Base-by-base conservation (phyloP, 2,888 invertebrate species). In the Chrysodeixis includens region DNA sequence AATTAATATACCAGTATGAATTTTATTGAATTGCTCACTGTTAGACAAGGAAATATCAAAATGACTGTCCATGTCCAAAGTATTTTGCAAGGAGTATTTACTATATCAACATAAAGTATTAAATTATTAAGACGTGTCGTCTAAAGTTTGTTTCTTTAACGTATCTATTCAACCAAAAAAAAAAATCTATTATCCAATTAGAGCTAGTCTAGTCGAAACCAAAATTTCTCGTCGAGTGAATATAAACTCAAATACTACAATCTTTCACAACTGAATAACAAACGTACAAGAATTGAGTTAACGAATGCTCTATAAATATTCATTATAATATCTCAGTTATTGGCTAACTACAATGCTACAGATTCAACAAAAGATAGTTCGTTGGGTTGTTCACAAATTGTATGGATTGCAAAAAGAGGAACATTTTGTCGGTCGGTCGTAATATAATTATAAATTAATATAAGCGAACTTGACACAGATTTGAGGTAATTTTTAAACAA, bases 381-480 rank as follows among this genome's bases (percentile, higher is more conserved):
- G 52, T 69, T n/a, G n/a, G n/a, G n/a, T n/a, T n/a, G n/a, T n/a
- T n/a, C n/a, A n/a, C n/a, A 61, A 56, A 66, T 60, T 61, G 63
- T 32, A 54, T 55, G 52, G 35, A 18, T 74, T 74, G 66, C 70
- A 66, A 63, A 69, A 74, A 62, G 54, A 66, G 70, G 70, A 70
- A 74, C 56, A 16, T 10, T 53, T 46, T 58, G 40, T 18, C 20
- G 35, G 40, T 22, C 26, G 35, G 40, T 20, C 32, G 60, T 63
- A 66, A 73, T 54, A 46, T 63, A 62, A 67, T 60, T 66, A 60
- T 54, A 75, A 69, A 66, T 56, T 65, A 52, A 60, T 54, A 53
- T 59, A 66, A 59, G 60, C 71, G 84, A 85, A 84, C 87, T 86
- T 87, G 88, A 87, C 87, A 86, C 74, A 80, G 66, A 76, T 86